Conservation (phyloP, 2,113 vertebrate genomes). For the Nansenia antarctica region DNA sequence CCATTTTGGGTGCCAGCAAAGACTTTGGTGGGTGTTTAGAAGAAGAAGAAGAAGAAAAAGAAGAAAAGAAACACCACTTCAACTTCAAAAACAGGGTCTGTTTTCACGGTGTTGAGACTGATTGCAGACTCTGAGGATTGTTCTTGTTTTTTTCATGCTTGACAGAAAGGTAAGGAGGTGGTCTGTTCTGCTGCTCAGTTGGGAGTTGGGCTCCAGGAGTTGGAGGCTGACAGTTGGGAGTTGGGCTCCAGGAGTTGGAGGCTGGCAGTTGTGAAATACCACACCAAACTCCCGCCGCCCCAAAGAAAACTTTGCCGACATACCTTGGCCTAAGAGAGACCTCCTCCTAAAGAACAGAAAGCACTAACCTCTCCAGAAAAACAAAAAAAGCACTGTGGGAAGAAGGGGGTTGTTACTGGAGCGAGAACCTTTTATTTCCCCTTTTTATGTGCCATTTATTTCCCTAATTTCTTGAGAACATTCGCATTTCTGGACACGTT, state of each 20-base stretch:
- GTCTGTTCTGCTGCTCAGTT: neutral
- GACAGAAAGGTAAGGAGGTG: neutral
- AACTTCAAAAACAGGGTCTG: neutral
- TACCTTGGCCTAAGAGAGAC: conserved; percentile 24
- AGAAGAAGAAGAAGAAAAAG: neutral
- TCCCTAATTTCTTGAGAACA: neutral
- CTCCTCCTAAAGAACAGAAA: neutral
- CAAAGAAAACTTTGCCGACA: conserved; percentile 25
- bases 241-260: neutral
- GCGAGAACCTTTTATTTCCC: too few species aligned
- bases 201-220: neutral
- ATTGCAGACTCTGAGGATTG: neutral
- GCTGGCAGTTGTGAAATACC: conserved; percentile 46
- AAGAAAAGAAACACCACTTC: neutral
- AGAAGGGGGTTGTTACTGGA: too few species aligned
- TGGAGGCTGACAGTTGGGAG: neutral
- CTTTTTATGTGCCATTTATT: neutral
- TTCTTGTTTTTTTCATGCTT: neutral
- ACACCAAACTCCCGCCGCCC: conserved; percentile 37
- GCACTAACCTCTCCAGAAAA: too few species aligned
- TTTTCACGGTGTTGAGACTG: neutral
- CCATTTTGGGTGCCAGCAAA: neutral
- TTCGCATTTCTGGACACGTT: too few species aligned
- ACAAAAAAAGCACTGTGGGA: too few species aligned
- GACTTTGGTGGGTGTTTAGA: neutral